These are phyloP conservation scores for Rhopalosiphum padi DNA, from an alignment of 1,140 invertebrate species.

Conservation along the genomic window DNA sequence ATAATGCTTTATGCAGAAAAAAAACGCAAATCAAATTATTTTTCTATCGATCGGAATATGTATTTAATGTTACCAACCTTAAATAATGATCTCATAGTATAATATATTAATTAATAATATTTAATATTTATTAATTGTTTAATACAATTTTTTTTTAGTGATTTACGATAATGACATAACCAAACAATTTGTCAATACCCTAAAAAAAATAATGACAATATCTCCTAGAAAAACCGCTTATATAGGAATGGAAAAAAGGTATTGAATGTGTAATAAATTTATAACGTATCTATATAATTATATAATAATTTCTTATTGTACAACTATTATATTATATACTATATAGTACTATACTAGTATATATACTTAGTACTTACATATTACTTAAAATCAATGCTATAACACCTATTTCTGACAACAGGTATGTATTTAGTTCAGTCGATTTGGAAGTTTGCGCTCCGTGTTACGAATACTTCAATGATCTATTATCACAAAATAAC, in stretches of 20 bases:
- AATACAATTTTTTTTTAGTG: slow-evolving; percentile 68
- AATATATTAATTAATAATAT: too few species aligned
- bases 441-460: slow-evolving; percentile 82
- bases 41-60: background rate
- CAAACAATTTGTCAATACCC: slow-evolving; percentile 78
- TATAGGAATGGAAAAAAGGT: slow-evolving; percentile 83
- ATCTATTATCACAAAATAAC: slow-evolving; percentile 66
- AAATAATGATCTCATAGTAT: background rate
- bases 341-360: too few species aligned
- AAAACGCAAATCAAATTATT: background rate
- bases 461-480: slow-evolving; percentile 83
- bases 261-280: background rate
- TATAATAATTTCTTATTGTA: background rate
- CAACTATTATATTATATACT: background rate
- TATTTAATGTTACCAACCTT: background rate
- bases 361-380: too few species aligned
- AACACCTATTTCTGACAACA: slow-evolving; percentile 54
- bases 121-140: too few species aligned
- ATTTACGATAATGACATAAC: slow-evolving; percentile 88
- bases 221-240: slow-evolving; percentile 70
- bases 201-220: slow-evolving; percentile 73
- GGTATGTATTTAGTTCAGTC: slow-evolving; percentile 80
- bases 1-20: too few species aligned
- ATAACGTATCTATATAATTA: background rate
- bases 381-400: background rate